Conservation (phyloP, 2,888 invertebrate genomes). For the Smittia sp. region DNA sequence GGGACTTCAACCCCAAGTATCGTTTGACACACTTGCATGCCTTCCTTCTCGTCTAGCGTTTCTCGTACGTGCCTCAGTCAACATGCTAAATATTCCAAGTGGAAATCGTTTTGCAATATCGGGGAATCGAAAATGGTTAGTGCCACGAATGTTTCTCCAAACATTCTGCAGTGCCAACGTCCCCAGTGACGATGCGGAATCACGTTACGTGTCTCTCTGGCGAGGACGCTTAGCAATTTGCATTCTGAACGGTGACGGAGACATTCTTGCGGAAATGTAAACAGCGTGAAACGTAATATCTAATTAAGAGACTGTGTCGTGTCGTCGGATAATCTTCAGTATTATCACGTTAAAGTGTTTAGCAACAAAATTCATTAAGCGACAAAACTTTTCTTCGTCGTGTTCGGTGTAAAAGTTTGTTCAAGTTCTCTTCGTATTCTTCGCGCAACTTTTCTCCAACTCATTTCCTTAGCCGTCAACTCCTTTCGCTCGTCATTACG, state of each 20-base stretch:
- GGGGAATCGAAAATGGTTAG: background rate
- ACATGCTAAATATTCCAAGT: background rate
- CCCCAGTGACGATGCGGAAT: background rate
- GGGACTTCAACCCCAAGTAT: background rate
- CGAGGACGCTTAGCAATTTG: background rate
- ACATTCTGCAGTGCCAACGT: too few species aligned
- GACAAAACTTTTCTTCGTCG: background rate
- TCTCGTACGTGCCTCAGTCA: background rate
- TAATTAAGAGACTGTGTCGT: slow-evolving; percentile 40
- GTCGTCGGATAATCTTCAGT: background rate
- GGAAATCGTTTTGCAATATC: background rate
- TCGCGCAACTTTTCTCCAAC: background rate
- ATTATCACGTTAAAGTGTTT: slow-evolving; percentile 25
- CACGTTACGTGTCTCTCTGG: background rate
- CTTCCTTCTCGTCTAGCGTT: background rate
- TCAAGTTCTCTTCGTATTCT: slow-evolving; percentile 1
- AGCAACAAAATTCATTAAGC: slow-evolving; percentile 2
- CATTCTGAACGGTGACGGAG: background rate
- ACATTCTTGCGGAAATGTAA: slow-evolving; percentile 5
- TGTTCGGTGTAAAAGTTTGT: slow-evolving; percentile 7
- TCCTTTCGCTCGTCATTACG: slow-evolving; percentile 12
- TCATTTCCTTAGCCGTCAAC: slow-evolving; percentile 23
- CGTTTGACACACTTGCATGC: slow-evolving; percentile 1
- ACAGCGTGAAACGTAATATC: slow-evolving; percentile 15
- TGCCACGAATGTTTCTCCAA: background rate